Evolutionary conservation across 2,797 vertebrate genomes (phyloP), one percentile per base, ranked within the genome.

Genomic region (Coracias cyanogaster): DNA sequence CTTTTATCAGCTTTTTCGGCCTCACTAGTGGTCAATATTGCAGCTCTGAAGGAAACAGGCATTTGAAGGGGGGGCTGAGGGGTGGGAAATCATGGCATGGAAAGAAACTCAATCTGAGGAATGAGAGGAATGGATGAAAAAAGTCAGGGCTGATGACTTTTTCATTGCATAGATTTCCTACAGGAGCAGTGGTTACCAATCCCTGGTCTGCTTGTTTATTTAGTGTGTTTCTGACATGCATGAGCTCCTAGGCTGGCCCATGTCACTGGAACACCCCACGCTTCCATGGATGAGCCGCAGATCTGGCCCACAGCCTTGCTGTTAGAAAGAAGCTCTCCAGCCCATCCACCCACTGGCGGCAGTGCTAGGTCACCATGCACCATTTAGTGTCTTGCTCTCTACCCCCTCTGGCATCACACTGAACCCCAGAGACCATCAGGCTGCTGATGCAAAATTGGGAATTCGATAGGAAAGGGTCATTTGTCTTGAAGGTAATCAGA

Each of bases 101-200:
- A 78, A 55, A 80, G 70, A 87, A 86, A 92, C 70, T 69, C 79
- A 83, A 82, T 74, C 41, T 61, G 33, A 94, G 66, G 88, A 94
- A 96, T 82, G 82, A 94, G 79, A 95, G 69, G 88, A 94, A 93
- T 95, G 86, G 81, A 90, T 39, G 37, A 94, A 35, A 65, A 94
- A 95, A 94, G 73, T 69, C 73, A 85, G 12, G 35, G 58, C 48
- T 95, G 93, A 96, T 97, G 89, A 55, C 83, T 96, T 95, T 96
- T 97, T 95, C 96, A 92, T 96, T 94, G 92, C 82, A 54, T 33
- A 46, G 86, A 91, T 96, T 96, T 97, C 95, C 84, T 95, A 58
- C 69, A 88, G 84, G 77, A 95, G 74, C 64, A 25, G 91, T 58
- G 86, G 91, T 95, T 96, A 89, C 83, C 1, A 9, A 69, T 86